Percentiles rank a stretch among this genome's conserved stretches.
Evolutionary conservation across 2,797 vertebrate species (phyloP).

Genomic region (Furcifer pardalis): DNA sequence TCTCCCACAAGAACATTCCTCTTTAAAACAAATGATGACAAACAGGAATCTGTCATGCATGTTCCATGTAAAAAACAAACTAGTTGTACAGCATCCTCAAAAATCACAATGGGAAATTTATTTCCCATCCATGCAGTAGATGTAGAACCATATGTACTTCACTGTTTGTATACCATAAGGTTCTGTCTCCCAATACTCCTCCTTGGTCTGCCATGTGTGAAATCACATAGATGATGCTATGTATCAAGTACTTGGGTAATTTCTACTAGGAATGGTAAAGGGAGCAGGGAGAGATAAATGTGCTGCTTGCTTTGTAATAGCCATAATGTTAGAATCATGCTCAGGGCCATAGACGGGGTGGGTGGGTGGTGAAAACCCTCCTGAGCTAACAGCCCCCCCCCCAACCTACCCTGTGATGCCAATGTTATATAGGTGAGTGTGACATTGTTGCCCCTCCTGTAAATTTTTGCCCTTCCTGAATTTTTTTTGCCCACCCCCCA

Average conservation of each 20-base stretch:
- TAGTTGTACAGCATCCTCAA: not conserved
- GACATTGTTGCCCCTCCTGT: no score
- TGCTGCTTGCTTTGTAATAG: not conserved
- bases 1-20: not conserved
- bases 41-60: constrained; percentile 11
- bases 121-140: not conserved
- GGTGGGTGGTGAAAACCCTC: no score
- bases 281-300: not conserved
- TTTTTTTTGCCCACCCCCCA: no score
- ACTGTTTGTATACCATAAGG: not conserved
- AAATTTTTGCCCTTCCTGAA: no score
- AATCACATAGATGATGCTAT: not conserved
- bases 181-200: not conserved
- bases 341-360: no score
- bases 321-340: not conserved
- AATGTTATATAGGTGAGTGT: no score
- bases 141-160: not conserved
- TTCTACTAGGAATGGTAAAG: not conserved
- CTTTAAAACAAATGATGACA: constrained; percentile 22
- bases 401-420: no score
- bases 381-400: no score
- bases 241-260: not conserved
- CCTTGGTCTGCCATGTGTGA: not conserved
- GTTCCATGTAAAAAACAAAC: not conserved
- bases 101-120: not conserved